Percentiles rank a stretch among this genome's conserved stretches.
phyloP scores from a whole-genome alignment of 2,888 invertebrate genomes.

The Oscheius sp. region DNA sequence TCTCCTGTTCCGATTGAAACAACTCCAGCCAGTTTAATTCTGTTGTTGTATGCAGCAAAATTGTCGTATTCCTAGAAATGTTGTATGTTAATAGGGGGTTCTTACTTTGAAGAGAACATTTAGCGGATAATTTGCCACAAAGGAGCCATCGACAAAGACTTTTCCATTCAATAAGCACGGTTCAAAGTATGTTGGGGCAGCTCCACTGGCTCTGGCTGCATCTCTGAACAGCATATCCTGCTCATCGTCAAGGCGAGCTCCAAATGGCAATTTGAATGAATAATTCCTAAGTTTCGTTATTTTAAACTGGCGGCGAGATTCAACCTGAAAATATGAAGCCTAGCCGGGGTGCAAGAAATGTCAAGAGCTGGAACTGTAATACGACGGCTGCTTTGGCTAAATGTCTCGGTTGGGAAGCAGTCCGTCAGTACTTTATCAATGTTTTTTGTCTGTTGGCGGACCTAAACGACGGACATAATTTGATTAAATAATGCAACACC shows the following conservation, averaged over 20 bases:
- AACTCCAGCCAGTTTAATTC: constrained; percentile 60
- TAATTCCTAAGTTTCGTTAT: constrained; percentile 61
- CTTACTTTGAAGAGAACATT: constrained; percentile 65
- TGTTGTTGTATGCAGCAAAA: constrained; percentile 57
- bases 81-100: neutral
- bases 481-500: constrained; percentile 39
- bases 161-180: constrained; percentile 58
- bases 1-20: constrained; percentile 70
- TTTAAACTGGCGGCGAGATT: neutral
- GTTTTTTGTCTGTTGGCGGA: constrained; percentile 55
- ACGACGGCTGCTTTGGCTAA: constrained; percentile 52
- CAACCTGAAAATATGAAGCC: constrained; percentile 58
- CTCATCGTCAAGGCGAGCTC: constrained; percentile 53
- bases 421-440: constrained; percentile 60
- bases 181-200: constrained; percentile 70
- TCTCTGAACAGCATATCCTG: constrained; percentile 66
- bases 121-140: constrained; percentile 69
- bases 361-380: constrained; percentile 68
- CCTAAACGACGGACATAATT: constrained; percentile 37
- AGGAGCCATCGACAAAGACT: constrained; percentile 66
- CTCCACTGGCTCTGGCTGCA: constrained; percentile 67
- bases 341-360: constrained; percentile 62
- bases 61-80: constrained; percentile 61
- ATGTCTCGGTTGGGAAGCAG: constrained; percentile 63
- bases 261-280: constrained; percentile 54